A percentile compares a stretch with the other conserved stretches of the same genome.
Evolutionary conservation across 1,140 invertebrate species (phyloP).

Genomic region (Antheraea mylitta): DNA sequence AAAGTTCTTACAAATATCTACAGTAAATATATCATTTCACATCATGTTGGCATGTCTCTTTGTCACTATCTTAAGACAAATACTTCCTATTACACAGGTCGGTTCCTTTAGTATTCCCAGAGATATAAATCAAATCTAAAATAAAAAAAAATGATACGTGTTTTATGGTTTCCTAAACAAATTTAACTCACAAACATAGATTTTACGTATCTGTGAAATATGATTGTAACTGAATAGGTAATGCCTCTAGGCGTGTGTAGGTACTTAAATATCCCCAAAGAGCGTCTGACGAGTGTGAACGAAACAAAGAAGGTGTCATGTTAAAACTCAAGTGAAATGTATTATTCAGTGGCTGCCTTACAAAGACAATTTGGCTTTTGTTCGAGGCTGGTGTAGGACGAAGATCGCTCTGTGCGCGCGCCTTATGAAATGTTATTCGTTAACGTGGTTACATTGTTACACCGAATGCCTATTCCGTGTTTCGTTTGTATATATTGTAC

Average conservation of each 20-base stretch:
- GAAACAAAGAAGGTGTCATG: slow-evolving; percentile 40
- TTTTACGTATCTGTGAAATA: slow-evolving; percentile 2
- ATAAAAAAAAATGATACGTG: too few species aligned
- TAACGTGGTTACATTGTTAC: not conserved
- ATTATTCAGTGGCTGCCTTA: slow-evolving; percentile 36
- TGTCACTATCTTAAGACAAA: too few species aligned
- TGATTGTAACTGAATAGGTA: slow-evolving; percentile 6
- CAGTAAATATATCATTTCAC: too few species aligned
- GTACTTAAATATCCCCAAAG: slow-evolving; percentile 17
- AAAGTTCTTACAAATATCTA: too few species aligned
- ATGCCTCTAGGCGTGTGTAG: slow-evolving; percentile 5
- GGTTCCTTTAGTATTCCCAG: too few species aligned
- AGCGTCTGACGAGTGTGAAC: slow-evolving; percentile 20
- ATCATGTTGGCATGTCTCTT: too few species aligned
- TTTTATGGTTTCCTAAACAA: not conserved
- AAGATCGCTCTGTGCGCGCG: slow-evolving; percentile 10
- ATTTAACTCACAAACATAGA: not conserved
- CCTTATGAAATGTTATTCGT: not conserved
- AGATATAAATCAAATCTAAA: too few species aligned
- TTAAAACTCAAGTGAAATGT: slow-evolving; percentile 44
- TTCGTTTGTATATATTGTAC: not conserved
- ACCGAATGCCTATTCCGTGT: not conserved
- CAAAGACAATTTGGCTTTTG: slow-evolving; percentile 37
- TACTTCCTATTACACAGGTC: too few species aligned
- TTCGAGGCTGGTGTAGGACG: slow-evolving; percentile 23